Evolutionary conservation across 2,113 vertebrate genomes (phyloP).

Genomic region (Bambusicola thoracicus): DNA sequence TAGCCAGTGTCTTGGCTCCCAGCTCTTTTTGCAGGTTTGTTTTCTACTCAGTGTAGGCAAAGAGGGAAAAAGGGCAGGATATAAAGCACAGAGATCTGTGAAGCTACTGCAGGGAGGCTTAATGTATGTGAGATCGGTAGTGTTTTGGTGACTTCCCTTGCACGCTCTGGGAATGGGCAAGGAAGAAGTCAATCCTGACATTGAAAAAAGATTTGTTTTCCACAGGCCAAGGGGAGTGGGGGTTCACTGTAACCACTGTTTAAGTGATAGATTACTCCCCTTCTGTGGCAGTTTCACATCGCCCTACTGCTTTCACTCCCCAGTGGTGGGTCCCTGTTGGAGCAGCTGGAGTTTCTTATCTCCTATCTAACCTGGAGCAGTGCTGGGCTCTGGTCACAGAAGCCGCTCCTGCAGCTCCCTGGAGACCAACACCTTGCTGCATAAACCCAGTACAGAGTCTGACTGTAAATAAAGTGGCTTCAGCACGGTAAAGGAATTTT

Average conservation of each 20-base stretch:
- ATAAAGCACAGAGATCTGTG: not conserved
- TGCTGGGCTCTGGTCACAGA: too few relatives aligned
- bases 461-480: not conserved
- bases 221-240: rapidly evolving
- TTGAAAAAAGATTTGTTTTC: not conserved
- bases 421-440: not conserved
- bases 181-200: not conserved
- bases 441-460: not conserved
- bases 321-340: too few relatives aligned
- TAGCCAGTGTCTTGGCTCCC: not conserved
- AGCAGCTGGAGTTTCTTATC: too few relatives aligned
- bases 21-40: not conserved
- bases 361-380: too few relatives aligned
- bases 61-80: not conserved
- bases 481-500: not conserved
- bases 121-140: rapidly evolving
- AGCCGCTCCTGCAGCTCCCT: not conserved
- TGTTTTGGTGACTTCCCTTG: not conserved
- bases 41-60: not conserved
- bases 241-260: too few relatives aligned
- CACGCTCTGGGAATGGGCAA: not conserved
- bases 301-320: too few relatives aligned
- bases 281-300: not conserved
- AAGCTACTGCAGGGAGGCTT: not conserved
- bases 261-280: rapidly evolving